phyloP scores from a whole-genome alignment of 1,140 invertebrate species.

The Solenopsis invicta region DNA sequence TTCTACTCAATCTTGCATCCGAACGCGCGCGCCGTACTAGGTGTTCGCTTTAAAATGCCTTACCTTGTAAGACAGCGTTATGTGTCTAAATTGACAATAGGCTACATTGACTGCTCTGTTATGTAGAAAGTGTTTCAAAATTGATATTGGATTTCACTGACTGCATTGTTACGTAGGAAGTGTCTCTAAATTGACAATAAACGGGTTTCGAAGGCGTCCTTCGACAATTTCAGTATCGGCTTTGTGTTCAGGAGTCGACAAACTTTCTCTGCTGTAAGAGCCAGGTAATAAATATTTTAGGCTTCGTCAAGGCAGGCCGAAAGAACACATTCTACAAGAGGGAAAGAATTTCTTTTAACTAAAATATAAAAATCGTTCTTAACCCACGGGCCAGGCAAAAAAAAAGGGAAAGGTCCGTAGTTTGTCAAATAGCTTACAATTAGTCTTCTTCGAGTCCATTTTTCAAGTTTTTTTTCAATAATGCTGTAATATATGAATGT shows the following conservation, averaged over 20 bases:
- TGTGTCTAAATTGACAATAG: background rate
- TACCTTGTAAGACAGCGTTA: background rate
- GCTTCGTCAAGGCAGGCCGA: background rate
- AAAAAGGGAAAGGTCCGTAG: too few species aligned
- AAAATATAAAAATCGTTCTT: background rate
- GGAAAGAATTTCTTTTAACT: background rate
- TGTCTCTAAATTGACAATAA: too few species aligned
- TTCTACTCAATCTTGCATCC: slow-evolving; percentile 40
- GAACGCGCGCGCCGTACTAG: background rate
- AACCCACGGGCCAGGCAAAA: too few species aligned
- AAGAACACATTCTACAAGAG: background rate
- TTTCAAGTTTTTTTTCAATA: background rate
- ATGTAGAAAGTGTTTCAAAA: background rate
- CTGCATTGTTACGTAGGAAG: too few species aligned
- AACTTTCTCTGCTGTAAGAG: background rate
- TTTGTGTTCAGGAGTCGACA: background rate
- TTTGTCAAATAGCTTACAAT: background rate
- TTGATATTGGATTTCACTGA: background rate
- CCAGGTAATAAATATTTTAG: background rate
- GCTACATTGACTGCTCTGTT: background rate
- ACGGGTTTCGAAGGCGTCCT: background rate
- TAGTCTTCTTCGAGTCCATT: background rate
- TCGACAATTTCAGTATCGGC: background rate
- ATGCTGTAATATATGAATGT: background rate
- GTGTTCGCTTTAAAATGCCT: slow-evolving; percentile 30